Evolutionary conservation across 1,140 invertebrate species (phyloP).

Genomic region (Megalonaias nervosa): DNA sequence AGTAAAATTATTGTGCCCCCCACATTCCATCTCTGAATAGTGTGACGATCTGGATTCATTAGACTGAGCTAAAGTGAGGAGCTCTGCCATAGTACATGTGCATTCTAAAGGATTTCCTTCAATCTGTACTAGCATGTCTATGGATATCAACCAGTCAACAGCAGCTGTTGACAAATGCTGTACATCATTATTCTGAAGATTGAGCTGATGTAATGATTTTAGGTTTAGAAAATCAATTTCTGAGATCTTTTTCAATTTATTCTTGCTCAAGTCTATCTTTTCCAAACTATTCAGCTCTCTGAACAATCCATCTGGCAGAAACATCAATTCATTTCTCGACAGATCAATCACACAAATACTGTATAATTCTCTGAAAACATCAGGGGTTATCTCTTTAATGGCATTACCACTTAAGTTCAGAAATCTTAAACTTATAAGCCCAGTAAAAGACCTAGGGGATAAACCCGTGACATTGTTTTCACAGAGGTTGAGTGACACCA

Average conservation of each 20-base stretch:
- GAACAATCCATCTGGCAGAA: conserved; percentile 38
- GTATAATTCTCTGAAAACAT: conserved; percentile 40
- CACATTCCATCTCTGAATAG: conserved; percentile 39
- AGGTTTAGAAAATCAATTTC: neutral
- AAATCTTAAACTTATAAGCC: conserved; percentile 6
- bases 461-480: too few relatives aligned
- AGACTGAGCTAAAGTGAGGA: conserved; percentile 20
- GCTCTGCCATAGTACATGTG: conserved; percentile 47
- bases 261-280: conserved; percentile 36
- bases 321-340: conserved; percentile 42
- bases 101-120: conserved; percentile 62
- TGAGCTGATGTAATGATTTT: too few relatives aligned
- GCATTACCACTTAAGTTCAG: conserved; percentile 32
- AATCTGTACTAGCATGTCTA: conserved; percentile 39
- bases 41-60: conserved; percentile 14
- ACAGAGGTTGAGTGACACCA: too few relatives aligned
- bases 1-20: conserved; percentile 26
- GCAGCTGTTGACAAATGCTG: conserved; percentile 22
- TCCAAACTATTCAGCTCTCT: conserved; percentile 32
- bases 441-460: too few relatives aligned
- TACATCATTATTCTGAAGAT: too few relatives aligned
- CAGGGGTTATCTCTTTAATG: conserved; percentile 16
- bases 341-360: conserved; percentile 48
- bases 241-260: conserved; percentile 31
- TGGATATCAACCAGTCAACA: conserved; percentile 16